phyloP scores from a whole-genome alignment of 2,888 invertebrate genomes.

The Stenolophus ochropezus region DNA sequence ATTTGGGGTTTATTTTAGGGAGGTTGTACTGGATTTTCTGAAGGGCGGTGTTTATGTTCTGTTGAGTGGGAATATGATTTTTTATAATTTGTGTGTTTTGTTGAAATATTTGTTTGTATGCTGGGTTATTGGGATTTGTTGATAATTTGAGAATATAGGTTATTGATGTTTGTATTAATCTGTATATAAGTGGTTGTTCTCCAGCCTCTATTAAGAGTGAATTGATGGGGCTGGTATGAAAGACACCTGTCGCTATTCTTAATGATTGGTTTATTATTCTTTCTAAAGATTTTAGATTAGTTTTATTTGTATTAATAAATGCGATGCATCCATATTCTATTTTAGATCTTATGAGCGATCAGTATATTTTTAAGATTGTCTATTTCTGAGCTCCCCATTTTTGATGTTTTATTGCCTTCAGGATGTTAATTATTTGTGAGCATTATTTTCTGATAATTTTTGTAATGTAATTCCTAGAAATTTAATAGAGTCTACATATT shows the following conservation, averaged over 20 bases:
- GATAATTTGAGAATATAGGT: not conserved
- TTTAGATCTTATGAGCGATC: constrained; percentile 13
- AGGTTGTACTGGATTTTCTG: not conserved
- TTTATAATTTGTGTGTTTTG: not conserved
- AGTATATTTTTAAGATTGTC: not conserved
- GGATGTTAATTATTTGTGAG: not conserved
- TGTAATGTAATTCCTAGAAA: not conserved
- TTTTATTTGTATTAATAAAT: not conserved
- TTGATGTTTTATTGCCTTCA: not conserved
- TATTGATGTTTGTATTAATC: not conserved
- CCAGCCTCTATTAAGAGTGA: not conserved
- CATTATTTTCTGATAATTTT: not conserved
- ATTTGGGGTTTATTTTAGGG: not conserved
- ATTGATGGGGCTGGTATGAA: not conserved
- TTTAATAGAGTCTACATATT: not conserved
- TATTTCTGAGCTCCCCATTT: constrained; percentile 32
- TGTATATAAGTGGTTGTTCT: not conserved
- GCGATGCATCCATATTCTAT: not conserved
- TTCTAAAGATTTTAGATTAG: not conserved
- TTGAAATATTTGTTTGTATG: constrained; percentile 9
- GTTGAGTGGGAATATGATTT: not conserved
- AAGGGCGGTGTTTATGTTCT: not conserved
- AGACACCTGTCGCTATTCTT: not conserved
- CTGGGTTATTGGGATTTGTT: not conserved
- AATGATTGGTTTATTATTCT: not conserved